phyloP scores from a whole-genome alignment of 2,113 vertebrate genomes.

The Etheostoma spectabile region DNA sequence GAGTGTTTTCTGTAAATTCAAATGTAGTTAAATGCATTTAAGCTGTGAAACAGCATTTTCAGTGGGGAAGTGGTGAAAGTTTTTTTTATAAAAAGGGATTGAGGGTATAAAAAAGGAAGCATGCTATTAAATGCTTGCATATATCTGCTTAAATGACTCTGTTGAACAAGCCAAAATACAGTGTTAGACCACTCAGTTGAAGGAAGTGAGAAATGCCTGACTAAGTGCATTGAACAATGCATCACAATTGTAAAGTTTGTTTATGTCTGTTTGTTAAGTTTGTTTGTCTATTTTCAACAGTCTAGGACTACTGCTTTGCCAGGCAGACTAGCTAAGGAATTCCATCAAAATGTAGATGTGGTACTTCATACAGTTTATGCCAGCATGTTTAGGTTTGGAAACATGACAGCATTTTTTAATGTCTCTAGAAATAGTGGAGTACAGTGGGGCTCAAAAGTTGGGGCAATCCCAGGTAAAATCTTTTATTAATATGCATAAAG shows the following conservation, averaged over 20 bases:
- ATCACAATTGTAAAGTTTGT: conserved; percentile 6
- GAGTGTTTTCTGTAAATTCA: too few relatives aligned
- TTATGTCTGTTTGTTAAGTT: too few relatives aligned
- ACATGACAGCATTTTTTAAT: conserved; percentile 26
- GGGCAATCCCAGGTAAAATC: too few relatives aligned
- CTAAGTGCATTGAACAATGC: conserved; percentile 38
- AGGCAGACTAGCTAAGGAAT: neutral
- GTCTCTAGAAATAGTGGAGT: conserved; percentile 3
- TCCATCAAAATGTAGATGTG: neutral
- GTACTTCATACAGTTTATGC: conserved; percentile 16
- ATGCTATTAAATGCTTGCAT: too few relatives aligned
- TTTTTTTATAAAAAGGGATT: neutral
- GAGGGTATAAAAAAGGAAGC: too few relatives aligned
- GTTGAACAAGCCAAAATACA: conserved; percentile 39
- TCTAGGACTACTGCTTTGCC: neutral
- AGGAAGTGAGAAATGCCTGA: conserved; percentile 41
- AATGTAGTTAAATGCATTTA: too few relatives aligned
- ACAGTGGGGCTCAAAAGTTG: too few relatives aligned
- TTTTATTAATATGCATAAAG: too few relatives aligned
- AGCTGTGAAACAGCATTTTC: neutral
- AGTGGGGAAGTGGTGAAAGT: neutral
- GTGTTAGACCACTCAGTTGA: conserved; percentile 4
- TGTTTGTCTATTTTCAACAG: too few relatives aligned
- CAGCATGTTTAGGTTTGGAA: conserved; percentile 1
- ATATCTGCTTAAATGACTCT: too few relatives aligned